A percentile compares a stretch with the other conserved stretches of the same genome.
Conservation (phyloP, 2,888 invertebrate species). For the Sussaba pulchella region DNA sequence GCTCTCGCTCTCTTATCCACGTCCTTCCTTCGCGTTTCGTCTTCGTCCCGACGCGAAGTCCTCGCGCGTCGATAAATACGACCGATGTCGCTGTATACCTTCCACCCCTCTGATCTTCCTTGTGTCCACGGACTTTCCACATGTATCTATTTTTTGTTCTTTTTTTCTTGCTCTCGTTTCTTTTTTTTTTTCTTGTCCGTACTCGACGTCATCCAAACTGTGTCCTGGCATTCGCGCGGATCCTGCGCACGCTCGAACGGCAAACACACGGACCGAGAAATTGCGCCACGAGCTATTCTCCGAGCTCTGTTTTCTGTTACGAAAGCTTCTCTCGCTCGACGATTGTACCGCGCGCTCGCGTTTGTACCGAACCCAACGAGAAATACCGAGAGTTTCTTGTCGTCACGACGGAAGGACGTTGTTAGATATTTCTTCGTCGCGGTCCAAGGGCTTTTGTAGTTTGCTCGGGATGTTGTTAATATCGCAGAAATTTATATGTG, state of each 20-base stretch:
- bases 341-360: conserved; percentile 10
- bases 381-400: conserved; percentile 76
- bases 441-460: background rate
- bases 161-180: conserved; percentile 44
- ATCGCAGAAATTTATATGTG: conserved; percentile 52
- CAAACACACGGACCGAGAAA: background rate
- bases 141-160: background rate
- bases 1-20: background rate
- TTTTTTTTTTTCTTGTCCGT: conserved; percentile 45
- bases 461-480: conserved; percentile 60
- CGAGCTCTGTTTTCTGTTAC: conserved; percentile 63
- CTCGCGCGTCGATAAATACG: conserved; percentile 79
- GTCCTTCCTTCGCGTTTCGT: conserved; percentile 44
- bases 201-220: conserved; percentile 72
- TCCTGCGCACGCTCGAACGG: conserved; percentile 70
- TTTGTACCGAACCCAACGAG: conserved; percentile 41
- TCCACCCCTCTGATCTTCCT: conserved; percentile 50
- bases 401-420: conserved; percentile 56
- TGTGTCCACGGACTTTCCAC: conserved; percentile 29
- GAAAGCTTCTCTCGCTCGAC: conserved; percentile 44
- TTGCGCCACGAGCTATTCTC: conserved; percentile 36
- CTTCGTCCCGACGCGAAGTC: conserved; percentile 57
- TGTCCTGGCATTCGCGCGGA: conserved; percentile 72
- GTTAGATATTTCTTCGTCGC: conserved; percentile 53
- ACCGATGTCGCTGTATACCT: conserved; percentile 74